phyloP scores from a whole-genome alignment of 2,797 vertebrate genomes.

The Enteromius anoplus region DNA sequence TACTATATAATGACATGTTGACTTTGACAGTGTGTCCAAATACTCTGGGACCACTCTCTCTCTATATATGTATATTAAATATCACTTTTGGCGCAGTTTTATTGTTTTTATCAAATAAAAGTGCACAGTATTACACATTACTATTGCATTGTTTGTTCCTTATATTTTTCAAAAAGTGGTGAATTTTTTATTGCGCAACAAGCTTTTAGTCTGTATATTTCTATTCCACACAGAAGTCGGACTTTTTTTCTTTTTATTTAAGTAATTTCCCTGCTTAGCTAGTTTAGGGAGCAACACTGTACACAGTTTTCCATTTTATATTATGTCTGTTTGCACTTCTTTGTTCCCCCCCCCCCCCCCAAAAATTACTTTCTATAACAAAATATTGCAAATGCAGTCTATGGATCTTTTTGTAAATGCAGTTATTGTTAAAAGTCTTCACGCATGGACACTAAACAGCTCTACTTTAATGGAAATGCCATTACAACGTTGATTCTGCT shows the following conservation, averaged over 20 bases:
- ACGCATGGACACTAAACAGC: background rate
- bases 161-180: slow-evolving; percentile 1
- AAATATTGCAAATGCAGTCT: background rate
- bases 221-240: background rate
- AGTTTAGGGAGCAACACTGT: background rate
- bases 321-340: background rate
- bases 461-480: background rate
- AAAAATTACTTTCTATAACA: background rate
- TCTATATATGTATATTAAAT: background rate
- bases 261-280: background rate
- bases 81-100: background rate
- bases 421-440: background rate
- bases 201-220: background rate
- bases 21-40: background rate
- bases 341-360: too few species aligned
- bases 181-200: background rate
- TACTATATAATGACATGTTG: too few species aligned
- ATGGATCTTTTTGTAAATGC: background rate
- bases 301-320: background rate
- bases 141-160: background rate
- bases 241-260: background rate
- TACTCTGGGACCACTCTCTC: background rate
- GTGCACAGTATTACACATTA: background rate
- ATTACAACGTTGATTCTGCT: background rate
- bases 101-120: background rate